Base-by-base conservation (phyloP, 1,140 invertebrate genomes). In the Oncopeltus fasciatus region DNA sequence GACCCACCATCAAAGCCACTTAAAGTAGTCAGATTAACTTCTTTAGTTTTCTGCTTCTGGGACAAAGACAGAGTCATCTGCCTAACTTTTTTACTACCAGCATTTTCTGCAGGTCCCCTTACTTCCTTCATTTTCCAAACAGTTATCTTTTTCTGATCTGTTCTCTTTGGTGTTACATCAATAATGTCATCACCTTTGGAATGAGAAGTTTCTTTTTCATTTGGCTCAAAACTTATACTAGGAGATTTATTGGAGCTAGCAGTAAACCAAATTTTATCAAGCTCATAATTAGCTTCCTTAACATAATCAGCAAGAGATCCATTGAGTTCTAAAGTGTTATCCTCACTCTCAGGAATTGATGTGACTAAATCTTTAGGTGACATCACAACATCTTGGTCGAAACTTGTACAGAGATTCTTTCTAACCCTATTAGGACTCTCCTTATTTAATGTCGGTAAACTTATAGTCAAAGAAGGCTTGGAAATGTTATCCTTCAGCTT, bases 41-140 rank as follows among this genome's bases (percentile, higher is more conserved):
- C 49, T 8, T 38, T 38, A 14, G 31, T 8, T 53, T 26, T 53
- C 20, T 26, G 20, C 21, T 53, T 53, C 24, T 24, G 1, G 12
- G 20, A 24, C 49, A 53, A 2, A 12, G 20, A 24, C 26, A 53
- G 12, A 24, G 14, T 53, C 49, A 53, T 9, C 26, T 53, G 49
- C 20, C 24, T 18, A 4, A 53, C 21, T 14, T 53, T 53, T 26
- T 53, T 53, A 3, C 24, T 53, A 2, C 49, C 49, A 26, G 20
- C 16, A 27, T 24, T 21, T 26, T 53, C 49, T 2, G 24, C 18
- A 53, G 49, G 49, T 9, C 49, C 49, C 24, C 49, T 53, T 26
- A 24, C 3, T 53, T 53, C 49, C 24, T 53, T 53, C 49, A 53
- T 53, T 24, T 53, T 53, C 49, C 49, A 53, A 8, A 53, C 49